Evolutionary conservation across 2,888 invertebrate genomes (phyloP).

Genomic region (Noctua janthe): DNA sequence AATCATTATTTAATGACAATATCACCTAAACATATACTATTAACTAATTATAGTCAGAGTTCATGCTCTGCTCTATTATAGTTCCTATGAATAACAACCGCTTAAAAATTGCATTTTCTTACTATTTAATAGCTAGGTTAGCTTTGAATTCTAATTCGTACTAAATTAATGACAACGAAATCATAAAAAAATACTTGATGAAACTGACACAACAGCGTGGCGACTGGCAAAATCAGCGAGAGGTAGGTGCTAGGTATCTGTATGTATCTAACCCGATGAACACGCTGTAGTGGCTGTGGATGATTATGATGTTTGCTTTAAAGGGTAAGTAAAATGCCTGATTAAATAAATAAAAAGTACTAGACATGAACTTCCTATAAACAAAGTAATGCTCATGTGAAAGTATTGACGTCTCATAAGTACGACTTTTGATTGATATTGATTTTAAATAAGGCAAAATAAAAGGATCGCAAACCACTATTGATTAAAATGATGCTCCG

Average conservation of each 20-base stretch:
- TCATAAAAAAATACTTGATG: neutral
- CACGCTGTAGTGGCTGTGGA: neutral
- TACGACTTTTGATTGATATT: neutral
- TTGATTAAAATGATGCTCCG: no score
- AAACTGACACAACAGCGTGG: neutral
- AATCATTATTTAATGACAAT: constrained; percentile 79
- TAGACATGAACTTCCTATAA: neutral
- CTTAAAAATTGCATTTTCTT: neutral
- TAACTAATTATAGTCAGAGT: constrained; percentile 76
- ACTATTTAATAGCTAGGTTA: neutral
- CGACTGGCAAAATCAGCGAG: neutral
- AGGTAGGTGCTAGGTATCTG: no score
- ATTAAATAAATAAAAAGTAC: neutral
- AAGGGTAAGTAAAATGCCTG: neutral
- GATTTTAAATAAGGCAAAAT: no score
- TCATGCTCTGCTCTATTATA: constrained; percentile 7
- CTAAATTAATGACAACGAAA: neutral
- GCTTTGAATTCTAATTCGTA: neutral
- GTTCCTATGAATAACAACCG: neutral
- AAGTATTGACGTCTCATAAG: no score
- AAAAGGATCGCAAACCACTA: no score
- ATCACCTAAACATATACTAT: constrained; percentile 76
- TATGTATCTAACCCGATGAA: neutral
- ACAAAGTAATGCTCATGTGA: no score
- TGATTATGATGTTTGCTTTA: neutral